Percentiles rank a stretch among this genome's conserved stretches.
Conservation (phyloP, 2,888 invertebrate species). For the Trisateles emortualis region DNA sequence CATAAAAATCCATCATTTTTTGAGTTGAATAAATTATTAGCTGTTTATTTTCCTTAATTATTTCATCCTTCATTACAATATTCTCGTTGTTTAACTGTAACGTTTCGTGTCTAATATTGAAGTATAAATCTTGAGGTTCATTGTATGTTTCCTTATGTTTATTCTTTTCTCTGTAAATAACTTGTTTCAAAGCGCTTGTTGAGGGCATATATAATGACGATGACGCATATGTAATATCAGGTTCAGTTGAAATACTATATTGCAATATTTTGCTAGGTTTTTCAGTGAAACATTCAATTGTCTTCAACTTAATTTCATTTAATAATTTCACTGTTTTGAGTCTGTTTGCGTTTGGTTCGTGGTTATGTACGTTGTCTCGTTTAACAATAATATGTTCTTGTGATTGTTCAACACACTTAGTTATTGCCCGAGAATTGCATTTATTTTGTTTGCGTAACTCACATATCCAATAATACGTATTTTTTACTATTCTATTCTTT, state of each 20-base stretch:
- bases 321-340: too few relatives aligned
- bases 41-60: background rate
- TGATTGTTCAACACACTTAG: background rate
- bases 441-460: slow-evolving; percentile 1
- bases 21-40: too few relatives aligned
- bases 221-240: too few relatives aligned
- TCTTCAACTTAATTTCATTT: too few relatives aligned
- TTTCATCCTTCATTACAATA: too few relatives aligned
- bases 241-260: too few relatives aligned
- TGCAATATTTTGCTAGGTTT: too few relatives aligned
- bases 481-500: slow-evolving; percentile 1
- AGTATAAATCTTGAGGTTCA: slow-evolving; percentile 1
- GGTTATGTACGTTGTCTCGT: background rate
- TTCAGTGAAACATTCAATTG: background rate
- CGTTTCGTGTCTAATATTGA: slow-evolving; percentile 1
- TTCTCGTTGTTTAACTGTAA: too few relatives aligned
- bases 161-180: background rate
- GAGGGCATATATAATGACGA: too few relatives aligned
- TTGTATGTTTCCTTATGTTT: background rate
- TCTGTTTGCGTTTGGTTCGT: slow-evolving; percentile 1
- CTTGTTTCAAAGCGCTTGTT: too few relatives aligned
- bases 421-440: too few relatives aligned
- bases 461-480: background rate
- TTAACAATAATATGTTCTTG: slow-evolving; percentile 1
- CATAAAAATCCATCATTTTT: slow-evolving; percentile 1